Evolutionary conservation across 2,113 vertebrate genomes (phyloP), one percentile per base, ranked within the genome.

Genomic region (Oxyruncus cristatus): DNA sequence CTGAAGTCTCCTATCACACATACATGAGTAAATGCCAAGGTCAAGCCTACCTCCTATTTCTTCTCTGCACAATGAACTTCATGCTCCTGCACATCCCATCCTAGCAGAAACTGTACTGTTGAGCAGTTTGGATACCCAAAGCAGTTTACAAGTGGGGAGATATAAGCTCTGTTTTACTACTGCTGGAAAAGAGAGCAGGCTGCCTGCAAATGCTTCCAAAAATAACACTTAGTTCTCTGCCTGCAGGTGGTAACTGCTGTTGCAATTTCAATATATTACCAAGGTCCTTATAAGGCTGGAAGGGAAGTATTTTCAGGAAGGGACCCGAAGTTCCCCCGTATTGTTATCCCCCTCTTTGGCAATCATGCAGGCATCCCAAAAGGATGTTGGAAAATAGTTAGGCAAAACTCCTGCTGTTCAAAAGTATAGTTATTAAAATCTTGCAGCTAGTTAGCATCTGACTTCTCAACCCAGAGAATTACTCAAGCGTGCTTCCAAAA

Each of bases 21-120:
- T 1, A 37, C 1, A 0, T 23, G 63, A 78, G 33, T 32, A 78
- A 84, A 41, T 11, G 65, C 28, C 44, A 61, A 80, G 11, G 41
- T 41, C 50, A 89, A 71, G 56, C n/a, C 66, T 21, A 39, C 20
- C 44, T 83, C 58, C 39, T 63, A 10, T 56, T 62, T 49, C 70
- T 58, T 44, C n/a, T 77, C 49, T 65, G 24, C 30, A n/a, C n/a
- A 32, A 23, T 5, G 42, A 66, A 6, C 44, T n/a, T 55, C 13
- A 32, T 7, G 47, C 37, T 82, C 32, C 55, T n/a, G 47, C 42
- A n/a, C n/a, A 59, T 41, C 33, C 49, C n/a, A 59, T 41, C 33
- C 49, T 56, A 61, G 75, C 2, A 4, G 33, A 14, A 47, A 13
- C 35, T 0, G 1, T 30, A 41, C n/a, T 23, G 49, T 3, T 0